phyloP scores from a whole-genome alignment of 1,140 invertebrate species.

The Papilio aristodemus region DNA sequence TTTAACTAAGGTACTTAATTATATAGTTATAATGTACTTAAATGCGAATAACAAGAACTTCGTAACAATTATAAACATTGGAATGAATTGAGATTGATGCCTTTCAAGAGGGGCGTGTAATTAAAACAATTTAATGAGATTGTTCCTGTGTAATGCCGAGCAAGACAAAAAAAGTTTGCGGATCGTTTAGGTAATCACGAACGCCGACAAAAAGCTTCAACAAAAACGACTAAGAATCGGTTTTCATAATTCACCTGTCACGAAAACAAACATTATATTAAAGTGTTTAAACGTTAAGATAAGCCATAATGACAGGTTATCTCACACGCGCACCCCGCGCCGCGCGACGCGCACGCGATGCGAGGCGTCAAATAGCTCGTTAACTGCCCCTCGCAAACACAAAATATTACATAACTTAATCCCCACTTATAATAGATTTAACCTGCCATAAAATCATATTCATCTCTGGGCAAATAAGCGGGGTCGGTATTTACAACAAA shows the following conservation, averaged over 20 bases:
- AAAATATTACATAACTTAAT: constrained; percentile 78
- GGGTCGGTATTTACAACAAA: constrained; percentile 65
- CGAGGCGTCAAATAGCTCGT: constrained; percentile 75
- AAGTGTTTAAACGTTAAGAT: constrained; percentile 46
- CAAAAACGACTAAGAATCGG: constrained; percentile 30
- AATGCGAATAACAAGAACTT: not conserved
- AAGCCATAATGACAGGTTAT: constrained; percentile 63
- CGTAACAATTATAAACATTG: constrained; percentile 12
- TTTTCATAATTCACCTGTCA: constrained; percentile 61
- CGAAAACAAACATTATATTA: constrained; percentile 62
- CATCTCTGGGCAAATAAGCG: constrained; percentile 58
- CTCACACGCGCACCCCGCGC: constrained; percentile 42
- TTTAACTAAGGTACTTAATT: constrained; percentile 9
- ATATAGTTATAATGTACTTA: not conserved
- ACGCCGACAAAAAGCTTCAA: constrained; percentile 15
- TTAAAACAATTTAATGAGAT: constrained; percentile 15
- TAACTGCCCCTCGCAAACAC: constrained; percentile 71
- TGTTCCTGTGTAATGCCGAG: not conserved
- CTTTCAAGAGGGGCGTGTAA: constrained; percentile 4
- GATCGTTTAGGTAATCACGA: constrained; percentile 8
- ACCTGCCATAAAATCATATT: constrained; percentile 78
- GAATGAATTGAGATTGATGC: constrained; percentile 11
- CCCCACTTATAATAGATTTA: constrained; percentile 77
- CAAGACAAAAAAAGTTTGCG: constrained; percentile 2
- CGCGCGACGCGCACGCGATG: constrained; percentile 54